These are phyloP conservation scores for Plodia interpunctella DNA, from an alignment of 1,140 invertebrate species.

Conservation along the genomic window DNA sequence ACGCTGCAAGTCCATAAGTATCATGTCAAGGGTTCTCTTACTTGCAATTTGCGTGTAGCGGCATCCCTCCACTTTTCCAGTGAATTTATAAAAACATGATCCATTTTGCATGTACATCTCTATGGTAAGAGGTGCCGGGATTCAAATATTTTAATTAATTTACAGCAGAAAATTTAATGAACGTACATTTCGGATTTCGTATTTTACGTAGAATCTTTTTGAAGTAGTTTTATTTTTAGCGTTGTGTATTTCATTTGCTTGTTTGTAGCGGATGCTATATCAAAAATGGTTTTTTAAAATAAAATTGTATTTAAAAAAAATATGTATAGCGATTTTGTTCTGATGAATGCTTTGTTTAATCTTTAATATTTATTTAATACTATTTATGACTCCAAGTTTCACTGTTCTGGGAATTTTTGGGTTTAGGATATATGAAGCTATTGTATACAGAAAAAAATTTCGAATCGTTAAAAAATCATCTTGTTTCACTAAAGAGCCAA, in stretches of 20 bases:
- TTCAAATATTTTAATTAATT: slow-evolving; percentile 3
- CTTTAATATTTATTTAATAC: too few relatives aligned
- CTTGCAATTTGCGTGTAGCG: neutral
- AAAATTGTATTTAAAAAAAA: too few relatives aligned
- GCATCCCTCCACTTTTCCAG: slow-evolving; percentile 1
- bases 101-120: neutral
- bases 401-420: too few relatives aligned
- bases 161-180: neutral
- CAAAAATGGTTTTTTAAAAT: too few relatives aligned
- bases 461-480: too few relatives aligned
- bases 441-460: too few relatives aligned
- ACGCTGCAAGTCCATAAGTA: neutral
- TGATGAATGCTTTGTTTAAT: too few relatives aligned
- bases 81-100: neutral
- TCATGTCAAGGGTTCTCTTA: neutral
- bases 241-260: neutral
- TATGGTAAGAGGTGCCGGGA: neutral
- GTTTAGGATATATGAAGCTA: too few relatives aligned
- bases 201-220: neutral
- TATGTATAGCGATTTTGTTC: too few relatives aligned
- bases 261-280: neutral
- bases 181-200: neutral
- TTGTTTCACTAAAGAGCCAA: too few relatives aligned
- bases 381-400: too few relatives aligned
- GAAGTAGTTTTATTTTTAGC: neutral